Conservation (phyloP, 2,888 invertebrate genomes). For the Corbicula japonica region DNA sequence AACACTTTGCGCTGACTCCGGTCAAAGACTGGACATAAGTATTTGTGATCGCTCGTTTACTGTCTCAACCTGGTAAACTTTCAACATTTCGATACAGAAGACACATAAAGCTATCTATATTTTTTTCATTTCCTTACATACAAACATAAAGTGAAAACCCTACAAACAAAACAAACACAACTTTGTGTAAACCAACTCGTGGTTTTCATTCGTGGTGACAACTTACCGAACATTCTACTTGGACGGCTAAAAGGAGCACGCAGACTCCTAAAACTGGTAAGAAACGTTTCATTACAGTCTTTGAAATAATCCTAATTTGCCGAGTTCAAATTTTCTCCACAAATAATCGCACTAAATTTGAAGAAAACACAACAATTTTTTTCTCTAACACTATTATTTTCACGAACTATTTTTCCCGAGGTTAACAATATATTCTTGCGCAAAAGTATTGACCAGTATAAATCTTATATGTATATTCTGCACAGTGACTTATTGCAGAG, state of each 20-base stretch:
- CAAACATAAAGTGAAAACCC: no score
- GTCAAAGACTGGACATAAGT: no score
- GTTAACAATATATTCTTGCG: slow-evolving; percentile 19
- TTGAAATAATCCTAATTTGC: neutral
- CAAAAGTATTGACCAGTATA: neutral
- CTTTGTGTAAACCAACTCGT: no score
- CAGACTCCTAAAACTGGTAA: slow-evolving; percentile 43
- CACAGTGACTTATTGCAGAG: neutral
- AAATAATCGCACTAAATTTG: slow-evolving; percentile 17
- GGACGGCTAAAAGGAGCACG: slow-evolving; percentile 41
- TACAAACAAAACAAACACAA: no score
- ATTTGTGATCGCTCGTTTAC: no score
- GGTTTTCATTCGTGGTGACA: neutral
- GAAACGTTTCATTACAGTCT: slow-evolving; percentile 50
- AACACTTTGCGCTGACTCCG: no score
- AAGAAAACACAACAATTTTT: slow-evolving; percentile 8
- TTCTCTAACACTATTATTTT: slow-evolving; percentile 24
- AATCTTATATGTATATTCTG: neutral
- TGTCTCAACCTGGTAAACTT: no score
- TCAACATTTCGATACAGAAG: no score
- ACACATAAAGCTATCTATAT: no score
- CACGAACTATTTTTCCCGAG: slow-evolving; percentile 31
- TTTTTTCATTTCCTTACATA: no score
- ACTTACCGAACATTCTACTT: slow-evolving; percentile 49
- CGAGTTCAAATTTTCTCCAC: slow-evolving; percentile 12